Percentiles rank a stretch among this genome's conserved stretches.
Evolutionary conservation across 2,888 invertebrate species (phyloP).

Genomic region (Thereva unica): DNA sequence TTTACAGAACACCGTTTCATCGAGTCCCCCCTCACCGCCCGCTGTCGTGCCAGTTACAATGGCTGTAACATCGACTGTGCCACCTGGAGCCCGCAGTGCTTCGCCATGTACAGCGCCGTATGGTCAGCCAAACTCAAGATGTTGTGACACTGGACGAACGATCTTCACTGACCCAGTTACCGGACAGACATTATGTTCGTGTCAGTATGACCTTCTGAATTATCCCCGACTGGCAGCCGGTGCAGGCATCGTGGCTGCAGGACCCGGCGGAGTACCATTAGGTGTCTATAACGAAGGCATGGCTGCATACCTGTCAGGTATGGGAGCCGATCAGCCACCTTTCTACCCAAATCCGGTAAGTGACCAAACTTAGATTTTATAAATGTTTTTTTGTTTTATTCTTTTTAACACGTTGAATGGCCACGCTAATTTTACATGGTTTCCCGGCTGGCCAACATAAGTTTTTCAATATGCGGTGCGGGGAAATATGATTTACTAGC

Average conservation of each 20-base stretch:
- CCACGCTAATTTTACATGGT: too few species aligned
- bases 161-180: conserved; percentile 88
- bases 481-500: too few species aligned
- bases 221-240: conserved; percentile 73
- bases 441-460: too few species aligned
- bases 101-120: conserved; percentile 61
- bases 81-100: conserved; percentile 62
- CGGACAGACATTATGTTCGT: conserved; percentile 86
- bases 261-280: conserved; percentile 71
- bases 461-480: too few species aligned
- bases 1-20: conserved; percentile 64
- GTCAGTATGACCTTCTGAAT: conserved; percentile 83
- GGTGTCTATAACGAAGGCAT: conserved; percentile 82
- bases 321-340: conserved; percentile 82
- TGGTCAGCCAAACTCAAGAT: conserved; percentile 62
- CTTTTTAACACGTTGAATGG: too few species aligned
- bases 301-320: conserved; percentile 83
- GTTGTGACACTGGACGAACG: conserved; percentile 91
- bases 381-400: background rate
- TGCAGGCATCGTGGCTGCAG: conserved; percentile 58
- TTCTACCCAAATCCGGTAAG: conserved; percentile 86
- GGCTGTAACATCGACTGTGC: conserved; percentile 61
- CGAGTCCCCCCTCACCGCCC: conserved; percentile 72
- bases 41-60: conserved; percentile 61
- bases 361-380: conserved; percentile 45